Evolutionary conservation across 1,140 invertebrate species (phyloP), one percentile per base, ranked within the genome.

Genomic region (Drosophila quadrilineata): DNA sequence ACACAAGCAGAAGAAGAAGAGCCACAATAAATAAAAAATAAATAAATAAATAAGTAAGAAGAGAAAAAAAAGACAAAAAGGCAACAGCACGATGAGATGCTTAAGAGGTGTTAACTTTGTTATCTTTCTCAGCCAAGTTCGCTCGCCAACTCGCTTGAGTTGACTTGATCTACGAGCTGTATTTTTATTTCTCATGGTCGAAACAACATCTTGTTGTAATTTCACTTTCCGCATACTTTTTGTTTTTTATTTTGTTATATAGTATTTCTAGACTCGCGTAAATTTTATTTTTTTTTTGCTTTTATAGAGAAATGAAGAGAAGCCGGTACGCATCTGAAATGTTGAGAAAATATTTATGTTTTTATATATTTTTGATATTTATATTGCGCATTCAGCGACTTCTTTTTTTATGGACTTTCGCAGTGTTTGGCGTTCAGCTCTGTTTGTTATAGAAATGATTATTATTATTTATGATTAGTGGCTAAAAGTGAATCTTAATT

Each of bases 221-320:
- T 85, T 85, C 79, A 79, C 79, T 85, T 85, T 85, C 80, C 63
- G 79, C 74, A 71, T 77, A n/a, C n/a, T n/a, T n/a, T n/a, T n/a
- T n/a, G n/a, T n/a, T n/a, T n/a, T n/a, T n/a, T n/a, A n/a, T n/a
- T n/a, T n/a, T n/a, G n/a, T n/a, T n/a, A n/a, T n/a, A n/a, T n/a
- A n/a, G n/a, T 75, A 63, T 68, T 73, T 80, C 76, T 80, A 64
- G 62, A 80, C 54, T 60, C 67, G 22, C 49, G 77, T 58, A 64
- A 69, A 63, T 84, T 60, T 80, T 66, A 62, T 65, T 66, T 62
- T 60, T 60, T 62, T 31, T 31, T 8, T 43, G 10, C n/a, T n/a
- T n/a, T n/a, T 45, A 45, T 45, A 48, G 70, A 50, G 74, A 77
- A 59, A 35, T 24, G 62, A 57, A 43, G 63, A 60, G 54, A 64